phyloP scores from a whole-genome alignment of 1,140 invertebrate genomes.

The Monochamus saltuarius region DNA sequence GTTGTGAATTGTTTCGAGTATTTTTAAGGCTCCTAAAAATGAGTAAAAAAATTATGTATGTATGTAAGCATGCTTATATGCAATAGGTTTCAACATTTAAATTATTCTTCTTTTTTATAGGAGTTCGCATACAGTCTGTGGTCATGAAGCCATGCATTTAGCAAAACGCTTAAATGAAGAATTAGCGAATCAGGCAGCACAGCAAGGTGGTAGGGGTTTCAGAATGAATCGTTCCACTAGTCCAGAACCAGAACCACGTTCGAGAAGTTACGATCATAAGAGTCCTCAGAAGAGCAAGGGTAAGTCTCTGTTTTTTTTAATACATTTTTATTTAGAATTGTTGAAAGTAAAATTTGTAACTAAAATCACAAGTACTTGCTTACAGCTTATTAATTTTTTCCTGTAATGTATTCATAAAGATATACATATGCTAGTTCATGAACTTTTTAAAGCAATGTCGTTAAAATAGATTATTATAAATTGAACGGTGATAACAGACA shows the following conservation, averaged over 20 bases:
- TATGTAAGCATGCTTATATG: no score
- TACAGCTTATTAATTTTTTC: background rate
- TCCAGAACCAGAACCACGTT: slow-evolving; percentile 59
- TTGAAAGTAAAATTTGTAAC: background rate
- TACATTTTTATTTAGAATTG: background rate
- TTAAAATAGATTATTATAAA: no score
- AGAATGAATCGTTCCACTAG: slow-evolving; percentile 51
- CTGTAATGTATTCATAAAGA: no score
- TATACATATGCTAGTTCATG: no score
- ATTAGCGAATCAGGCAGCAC: slow-evolving; percentile 60
- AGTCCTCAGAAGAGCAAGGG: slow-evolving; percentile 54
- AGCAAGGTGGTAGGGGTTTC: slow-evolving; percentile 51
- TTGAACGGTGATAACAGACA: no score
- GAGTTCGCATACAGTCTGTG: slow-evolving; percentile 70
- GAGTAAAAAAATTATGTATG: no score
- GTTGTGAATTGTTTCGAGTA: no score
- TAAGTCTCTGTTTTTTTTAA: slow-evolving; percentile 46
- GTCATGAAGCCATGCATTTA: slow-evolving; percentile 74
- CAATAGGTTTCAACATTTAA: slow-evolving; percentile 8
- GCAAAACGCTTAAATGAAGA: slow-evolving; percentile 72
- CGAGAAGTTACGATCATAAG: slow-evolving; percentile 62
- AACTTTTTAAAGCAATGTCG: no score
- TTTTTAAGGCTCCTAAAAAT: no score
- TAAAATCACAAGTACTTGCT: slow-evolving; percentile 14
- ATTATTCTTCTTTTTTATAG: slow-evolving; percentile 22